phyloP scores from a whole-genome alignment of 2,797 vertebrate genomes.

The Pantherophis vulpinus region DNA sequence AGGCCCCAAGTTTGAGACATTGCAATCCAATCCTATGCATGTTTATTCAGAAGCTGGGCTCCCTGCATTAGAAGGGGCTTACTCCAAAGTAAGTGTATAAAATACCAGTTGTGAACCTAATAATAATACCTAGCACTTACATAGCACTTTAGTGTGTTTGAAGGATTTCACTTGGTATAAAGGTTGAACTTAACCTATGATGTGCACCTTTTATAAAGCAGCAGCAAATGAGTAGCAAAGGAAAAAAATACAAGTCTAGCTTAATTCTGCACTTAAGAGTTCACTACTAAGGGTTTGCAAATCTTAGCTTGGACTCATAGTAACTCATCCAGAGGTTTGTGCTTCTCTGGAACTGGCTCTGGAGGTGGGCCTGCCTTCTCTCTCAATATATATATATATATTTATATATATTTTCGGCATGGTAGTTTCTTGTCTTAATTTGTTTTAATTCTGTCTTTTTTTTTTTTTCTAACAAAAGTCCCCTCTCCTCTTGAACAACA shows the following conservation, averaged over 20 bases:
- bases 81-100: background rate
- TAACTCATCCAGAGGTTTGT: background rate
- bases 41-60: background rate
- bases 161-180: constrained; percentile 8
- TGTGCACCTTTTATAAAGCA: constrained; percentile 7
- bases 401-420: constrained; percentile 22
- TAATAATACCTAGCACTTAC: background rate
- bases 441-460: constrained; percentile 36
- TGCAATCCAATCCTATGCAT: background rate
- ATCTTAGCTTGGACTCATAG: constrained; percentile 13
- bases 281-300: constrained; percentile 26
- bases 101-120: background rate
- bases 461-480: constrained; percentile 23
- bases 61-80: background rate
- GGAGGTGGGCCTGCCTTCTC: constrained; percentile 22
- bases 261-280: background rate
- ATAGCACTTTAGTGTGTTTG: constrained; percentile 18
- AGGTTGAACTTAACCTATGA: background rate
- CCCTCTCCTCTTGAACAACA: background rate
- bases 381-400: constrained; percentile 5
- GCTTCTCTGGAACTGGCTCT: background rate
- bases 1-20: background rate
- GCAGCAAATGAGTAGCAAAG: background rate
- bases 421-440: constrained; percentile 37
- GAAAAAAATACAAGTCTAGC: background rate